Conservation (phyloP, 2,113 vertebrate species). For the Picathartes gymnocephalus region DNA sequence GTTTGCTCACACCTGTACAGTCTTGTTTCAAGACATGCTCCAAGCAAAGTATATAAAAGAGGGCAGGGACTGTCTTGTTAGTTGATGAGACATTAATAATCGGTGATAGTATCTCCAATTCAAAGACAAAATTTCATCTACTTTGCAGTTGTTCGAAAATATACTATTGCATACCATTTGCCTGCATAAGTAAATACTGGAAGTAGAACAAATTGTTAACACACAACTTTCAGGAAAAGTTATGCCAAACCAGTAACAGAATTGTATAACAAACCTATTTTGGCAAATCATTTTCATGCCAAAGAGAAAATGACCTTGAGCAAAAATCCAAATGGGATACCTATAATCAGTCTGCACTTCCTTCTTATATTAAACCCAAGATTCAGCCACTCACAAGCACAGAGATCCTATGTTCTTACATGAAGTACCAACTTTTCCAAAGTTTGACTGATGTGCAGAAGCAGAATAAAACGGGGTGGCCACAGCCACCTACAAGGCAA, state of each 20-base stretch:
- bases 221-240: background rate
- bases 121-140: conserved; percentile 17
- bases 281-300: background rate
- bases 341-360: background rate
- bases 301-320: background rate
- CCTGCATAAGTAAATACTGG: background rate
- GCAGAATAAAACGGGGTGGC: background rate
- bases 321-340: background rate
- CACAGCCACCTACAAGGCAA: background rate
- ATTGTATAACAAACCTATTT: background rate
- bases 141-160: conserved; percentile 32
- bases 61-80: conserved; percentile 51
- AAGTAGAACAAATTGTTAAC: background rate
- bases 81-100: conserved; percentile 62
- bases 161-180: background rate
- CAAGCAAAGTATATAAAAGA: conserved; percentile 67
- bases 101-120: conserved; percentile 41
- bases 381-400: background rate
- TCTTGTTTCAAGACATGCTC: conserved; percentile 67
- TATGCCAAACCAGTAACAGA: background rate
- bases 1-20: conserved; percentile 68
- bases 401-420: background rate
- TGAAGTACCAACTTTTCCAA: background rate
- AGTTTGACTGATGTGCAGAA: background rate
- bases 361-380: background rate